Evolutionary conservation across 1,140 invertebrate genomes (phyloP), one percentile per base, ranked within the genome.

Genomic region (Leptoteleia sp.): DNA sequence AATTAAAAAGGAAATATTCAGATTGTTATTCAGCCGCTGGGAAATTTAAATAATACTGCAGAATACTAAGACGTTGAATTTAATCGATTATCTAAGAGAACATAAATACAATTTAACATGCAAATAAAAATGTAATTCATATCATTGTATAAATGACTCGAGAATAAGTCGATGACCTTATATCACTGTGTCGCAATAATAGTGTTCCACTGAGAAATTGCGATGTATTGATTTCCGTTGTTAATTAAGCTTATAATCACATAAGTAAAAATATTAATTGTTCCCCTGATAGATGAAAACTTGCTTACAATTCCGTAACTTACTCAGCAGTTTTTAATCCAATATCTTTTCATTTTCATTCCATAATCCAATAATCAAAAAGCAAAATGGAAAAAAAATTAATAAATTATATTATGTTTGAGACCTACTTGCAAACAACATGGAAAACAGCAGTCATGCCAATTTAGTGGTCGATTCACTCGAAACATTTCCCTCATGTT

Each of bases 401-500:
- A n/a, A n/a, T n/a, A n/a, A n/a, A n/a, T n/a, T n/a, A n/a, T n/a
- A n/a, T n/a, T n/a, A n/a, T n/a, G n/a, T n/a, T n/a, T n/a, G n/a
- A n/a, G n/a, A n/a, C 22, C 45, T 77, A 92, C 92, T 90, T 93
- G 92, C 37, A 93, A 80, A 72, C 91, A 93, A 81, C 92, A 93
- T 11, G 91, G 91, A 78, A 84, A 93, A 43, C 89, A 92, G 62
- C 92, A 93, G 22, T 86, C 87, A n/a, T 83, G 76, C 80, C 91
- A 93, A 12, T 83, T 29, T 87, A 83, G 7, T 83, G 90, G 64
- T 83, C 85, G 65, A 80, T 64, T 25, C 8, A 87, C 80, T 67
- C 92, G 91, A 54, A 94, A 91, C 1, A 97, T 92, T 91, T 97
- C 94, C 76, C 93, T 94, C 54, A 91, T 91, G 76, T 90, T 92